These are phyloP conservation scores for Metacarcinus magister DNA, from an alignment of 2,888 invertebrate genomes.

Conservation along the genomic window DNA sequence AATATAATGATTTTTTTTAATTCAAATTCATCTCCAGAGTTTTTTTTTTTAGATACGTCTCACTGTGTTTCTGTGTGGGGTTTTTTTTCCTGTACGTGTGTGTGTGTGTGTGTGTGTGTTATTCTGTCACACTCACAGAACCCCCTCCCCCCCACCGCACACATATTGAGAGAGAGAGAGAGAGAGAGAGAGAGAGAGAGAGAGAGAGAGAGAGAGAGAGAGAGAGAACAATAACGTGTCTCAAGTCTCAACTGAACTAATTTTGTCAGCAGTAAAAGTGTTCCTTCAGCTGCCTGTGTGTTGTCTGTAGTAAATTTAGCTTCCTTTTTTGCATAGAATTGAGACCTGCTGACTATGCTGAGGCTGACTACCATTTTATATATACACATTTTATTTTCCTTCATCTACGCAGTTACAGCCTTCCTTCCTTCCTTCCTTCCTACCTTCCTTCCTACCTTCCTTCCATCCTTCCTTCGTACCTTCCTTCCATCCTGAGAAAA, in stretches of 20 bases:
- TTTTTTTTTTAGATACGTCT: no score
- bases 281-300: not conserved
- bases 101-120: not conserved
- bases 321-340: not conserved
- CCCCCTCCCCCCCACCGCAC: no score
- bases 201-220: constrained; percentile 64
- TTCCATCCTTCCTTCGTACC: no score
- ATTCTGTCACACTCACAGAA: no score
- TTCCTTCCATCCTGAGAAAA: not conserved
- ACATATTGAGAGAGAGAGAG: not conserved
- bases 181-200: constrained; percentile 65
- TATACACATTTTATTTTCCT: not conserved
- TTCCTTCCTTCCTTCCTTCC: not conserved
- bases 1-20: no score
- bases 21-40: no score
- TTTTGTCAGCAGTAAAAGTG: not conserved
- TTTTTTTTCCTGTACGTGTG: not conserved
- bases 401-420: not conserved
- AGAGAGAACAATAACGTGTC: constrained; percentile 7
- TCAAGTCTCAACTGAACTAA: not conserved
- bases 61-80: no score
- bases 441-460: no score
- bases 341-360: not conserved
- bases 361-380: not conserved
- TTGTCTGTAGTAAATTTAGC: not conserved